These are phyloP conservation scores for Spodoptera litura DNA, from an alignment of 1,140 invertebrate species.

Conservation along the genomic window DNA sequence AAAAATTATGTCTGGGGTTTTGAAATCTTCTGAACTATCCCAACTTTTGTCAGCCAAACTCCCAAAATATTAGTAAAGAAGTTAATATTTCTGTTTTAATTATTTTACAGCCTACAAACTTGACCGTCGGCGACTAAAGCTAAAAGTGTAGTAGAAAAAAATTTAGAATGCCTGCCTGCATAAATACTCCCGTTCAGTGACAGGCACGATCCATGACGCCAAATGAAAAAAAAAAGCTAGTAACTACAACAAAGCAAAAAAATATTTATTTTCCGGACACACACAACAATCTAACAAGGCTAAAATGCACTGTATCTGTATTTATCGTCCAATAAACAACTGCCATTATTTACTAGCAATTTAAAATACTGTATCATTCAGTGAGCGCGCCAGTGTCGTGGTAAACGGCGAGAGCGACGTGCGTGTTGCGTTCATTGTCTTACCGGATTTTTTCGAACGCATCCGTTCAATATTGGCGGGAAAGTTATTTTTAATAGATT, in stretches of 20 bases:
- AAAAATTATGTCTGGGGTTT: too few relatives aligned
- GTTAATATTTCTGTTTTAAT: too few relatives aligned
- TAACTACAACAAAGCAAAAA: slow-evolving; percentile 23
- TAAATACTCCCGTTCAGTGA: slow-evolving; percentile 24
- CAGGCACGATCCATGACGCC: slow-evolving; percentile 11
- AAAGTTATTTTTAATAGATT: slow-evolving; percentile 56
- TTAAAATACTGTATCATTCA: slow-evolving; percentile 55
- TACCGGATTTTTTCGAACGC: slow-evolving; percentile 63
- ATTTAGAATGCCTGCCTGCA: neutral
- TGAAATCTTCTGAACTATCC: too few relatives aligned
- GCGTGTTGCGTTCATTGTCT: slow-evolving; percentile 59
- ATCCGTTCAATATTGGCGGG: slow-evolving; percentile 62
- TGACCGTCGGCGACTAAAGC: neutral
- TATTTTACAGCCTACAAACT: neutral
- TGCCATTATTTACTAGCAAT: slow-evolving; percentile 53
- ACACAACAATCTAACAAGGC: slow-evolving; percentile 47
- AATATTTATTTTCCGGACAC: slow-evolving; percentile 37
- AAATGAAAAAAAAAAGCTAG: slow-evolving; percentile 21
- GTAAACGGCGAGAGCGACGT: slow-evolving; percentile 61
- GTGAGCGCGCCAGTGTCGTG: slow-evolving; percentile 58
- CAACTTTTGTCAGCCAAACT: too few relatives aligned
- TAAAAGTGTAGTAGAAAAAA: neutral
- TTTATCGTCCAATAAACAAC: slow-evolving; percentile 40
- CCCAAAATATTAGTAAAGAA: too few relatives aligned
- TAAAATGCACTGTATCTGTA: slow-evolving; percentile 43